Conservation (phyloP, 53 echinoderm and acorn worm genomes). For the Stichopus horrens region DNA sequence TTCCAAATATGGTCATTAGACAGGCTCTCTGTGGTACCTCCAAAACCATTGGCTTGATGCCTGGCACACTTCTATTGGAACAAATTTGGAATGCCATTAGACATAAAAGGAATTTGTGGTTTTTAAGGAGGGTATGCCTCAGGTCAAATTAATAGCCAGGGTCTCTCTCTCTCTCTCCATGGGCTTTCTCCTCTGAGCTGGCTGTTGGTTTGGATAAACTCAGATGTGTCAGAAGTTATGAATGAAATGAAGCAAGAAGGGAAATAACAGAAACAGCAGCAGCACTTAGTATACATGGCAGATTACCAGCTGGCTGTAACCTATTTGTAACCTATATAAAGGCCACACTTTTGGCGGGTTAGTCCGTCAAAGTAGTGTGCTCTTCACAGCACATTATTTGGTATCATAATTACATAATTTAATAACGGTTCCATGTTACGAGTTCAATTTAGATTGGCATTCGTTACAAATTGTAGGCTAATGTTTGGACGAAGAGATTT, state of each 20-base stretch:
- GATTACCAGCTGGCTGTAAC: no score
- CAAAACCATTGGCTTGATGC: conserved; percentile 18
- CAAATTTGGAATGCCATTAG: conserved; percentile 43
- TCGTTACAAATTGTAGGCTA: no score
- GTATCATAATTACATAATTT: no score
- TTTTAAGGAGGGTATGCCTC: conserved; percentile 23
- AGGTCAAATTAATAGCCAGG: conserved; percentile 21
- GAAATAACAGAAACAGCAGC: neutral
- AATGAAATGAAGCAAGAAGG: conserved; percentile 11
- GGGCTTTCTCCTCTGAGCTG: no score
- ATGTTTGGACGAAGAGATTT: no score
- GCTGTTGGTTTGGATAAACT: no score
- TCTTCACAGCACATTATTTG: no score
- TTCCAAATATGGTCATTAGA: conserved; percentile 40
- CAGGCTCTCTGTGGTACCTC: neutral
- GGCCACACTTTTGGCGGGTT: no score
- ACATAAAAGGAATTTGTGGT: conserved; percentile 46
- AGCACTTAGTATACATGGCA: neutral
- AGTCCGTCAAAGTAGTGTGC: no score
- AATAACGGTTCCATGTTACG: no score
- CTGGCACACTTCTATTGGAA: conserved; percentile 14
- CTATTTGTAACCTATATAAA: no score
- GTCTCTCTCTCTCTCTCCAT: neutral
- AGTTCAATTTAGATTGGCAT: no score
- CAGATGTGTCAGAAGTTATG: conserved; percentile 29